Evolutionary conservation across 2,888 invertebrate species (phyloP), one percentile per base, ranked within the genome.

Genomic region (Bombylius major): DNA sequence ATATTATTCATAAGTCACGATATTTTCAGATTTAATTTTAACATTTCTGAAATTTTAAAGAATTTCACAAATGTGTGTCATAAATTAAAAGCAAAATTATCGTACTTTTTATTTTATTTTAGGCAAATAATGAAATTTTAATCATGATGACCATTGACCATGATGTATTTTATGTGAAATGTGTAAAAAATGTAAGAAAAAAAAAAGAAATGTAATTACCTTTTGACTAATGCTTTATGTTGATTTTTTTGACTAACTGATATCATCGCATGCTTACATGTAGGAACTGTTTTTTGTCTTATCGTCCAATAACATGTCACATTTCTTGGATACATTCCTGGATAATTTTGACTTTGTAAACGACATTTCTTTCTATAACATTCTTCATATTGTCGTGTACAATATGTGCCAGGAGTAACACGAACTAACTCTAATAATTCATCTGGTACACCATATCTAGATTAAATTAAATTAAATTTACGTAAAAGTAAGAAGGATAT

Each of bases 271-370:
- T 90, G 89, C 70, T 91, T 91, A 73, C 91, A 91, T 49, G 87
- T 89, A 13, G 91, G 89, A 60, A 89, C 86, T 67, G 84, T 84
- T 70, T 89, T 86, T 74, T 92, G 89, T 46, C 89, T 80, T 62
- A 92, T 78, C 61, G 88, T 89, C 81, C 91, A 90, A 72, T 89
- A 87, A 73, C 95, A 96, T 58, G 91, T 89, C 33, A 94, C 91
- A 75, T 94, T 94, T 62, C 93, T 77, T 60, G 72, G 72, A 68
- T 73, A 73, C 81, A 91, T 88, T 57, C 91, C 91, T 12, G 92
- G 92, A 71, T 90, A 93, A 75, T 92, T 92, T 53, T 92, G 92
- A 62, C 89, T 89, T 75, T 92, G 92, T 61, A 92, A 77, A 53
- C 89, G 83, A 70, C 93, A 92, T 58, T 86, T 84, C 69, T 88